Evolutionary conservation across 2,113 vertebrate genomes (phyloP), one percentile per base, ranked within the genome.

Genomic region (Percopsis transmontana): DNA sequence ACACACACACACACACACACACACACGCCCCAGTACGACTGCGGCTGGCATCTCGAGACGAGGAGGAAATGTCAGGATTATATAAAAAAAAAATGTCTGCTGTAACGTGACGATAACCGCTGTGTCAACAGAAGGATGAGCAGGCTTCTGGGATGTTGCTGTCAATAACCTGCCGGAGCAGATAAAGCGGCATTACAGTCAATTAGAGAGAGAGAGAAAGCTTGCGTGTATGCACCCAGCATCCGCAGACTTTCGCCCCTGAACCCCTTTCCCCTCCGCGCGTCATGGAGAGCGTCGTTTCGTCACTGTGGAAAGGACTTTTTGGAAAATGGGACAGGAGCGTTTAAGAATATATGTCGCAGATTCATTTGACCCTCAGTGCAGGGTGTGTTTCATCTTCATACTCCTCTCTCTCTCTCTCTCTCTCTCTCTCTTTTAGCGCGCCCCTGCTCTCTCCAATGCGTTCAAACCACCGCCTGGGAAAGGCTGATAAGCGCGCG

Each of bases 41-140:
- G 27, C 27, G 3, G 8, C 27, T 6, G 27, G 27, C 27, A 33
- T 33, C 5, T 33, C 27, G 61, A 48, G 48, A 59, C 53, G 58
- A 51, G 66, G 66, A 72, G 65, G 68, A 85, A 86, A 87, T 83
- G 83, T 85, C 79, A 87, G 78, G 73, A 88, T 82, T 83, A 85
- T 79, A 62, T 84, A 63, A 87, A 76, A 70, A 61, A 63, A 87
- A 76, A 70, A 61, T 39, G 47, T 66, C 62, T 68, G 71, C 66
- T n/a, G 48, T 86, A 82, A 88, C 85, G 82, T 85, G 77, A 89
- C 77, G 68, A 82, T 89, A 89, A 90, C 89, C 85, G 83, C 60
- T 54, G 78, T 79, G 73, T 74, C 87, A 79, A 88, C 89, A 89
- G 83, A 85, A 81, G 83, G 87, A 69, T 82, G 82, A 89, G 82